Conservation (phyloP, 1,140 invertebrate genomes). For the Drosophila littoralis region DNA sequence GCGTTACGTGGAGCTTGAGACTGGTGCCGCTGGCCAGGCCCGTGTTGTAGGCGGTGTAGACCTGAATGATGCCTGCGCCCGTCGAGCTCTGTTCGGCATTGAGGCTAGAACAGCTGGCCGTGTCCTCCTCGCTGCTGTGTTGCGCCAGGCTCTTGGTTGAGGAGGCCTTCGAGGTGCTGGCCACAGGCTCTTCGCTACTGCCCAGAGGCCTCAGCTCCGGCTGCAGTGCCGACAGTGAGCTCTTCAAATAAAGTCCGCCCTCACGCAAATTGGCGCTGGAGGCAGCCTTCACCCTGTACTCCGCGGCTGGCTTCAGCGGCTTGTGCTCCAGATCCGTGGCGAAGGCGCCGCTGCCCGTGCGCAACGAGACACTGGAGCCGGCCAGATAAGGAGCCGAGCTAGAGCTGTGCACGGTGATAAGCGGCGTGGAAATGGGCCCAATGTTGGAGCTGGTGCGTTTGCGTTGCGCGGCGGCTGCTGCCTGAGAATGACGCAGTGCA, state of each 20-base stretch:
- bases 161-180: constrained; percentile 67
- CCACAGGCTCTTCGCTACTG: constrained; percentile 48
- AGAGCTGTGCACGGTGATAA: constrained; percentile 71
- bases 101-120: constrained; percentile 72
- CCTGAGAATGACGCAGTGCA: constrained; percentile 82
- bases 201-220: constrained; percentile 65
- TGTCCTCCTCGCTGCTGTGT: constrained; percentile 78
- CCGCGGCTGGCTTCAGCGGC: constrained; percentile 52
- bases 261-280: constrained; percentile 79
- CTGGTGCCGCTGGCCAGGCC: constrained; percentile 96
- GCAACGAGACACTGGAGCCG: constrained; percentile 76
- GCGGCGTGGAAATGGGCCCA: constrained; percentile 51
- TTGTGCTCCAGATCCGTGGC: constrained; percentile 85
- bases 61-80: constrained; percentile 89
- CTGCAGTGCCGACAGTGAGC: constrained; percentile 72
- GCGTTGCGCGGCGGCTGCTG: constrained; percentile 60
- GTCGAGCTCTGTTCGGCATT: constrained; percentile 59
- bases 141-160: constrained; percentile 67
- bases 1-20: constrained; percentile 95
- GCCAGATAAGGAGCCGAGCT: constrained; percentile 76
- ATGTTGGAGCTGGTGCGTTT: constrained; percentile 85
- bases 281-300: constrained; percentile 61
- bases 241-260: constrained; percentile 85
- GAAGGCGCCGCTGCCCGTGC: constrained; percentile 62
- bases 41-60: constrained; percentile 97